Conservation (phyloP, 2,888 invertebrate species). For the Cephus spinipes region DNA sequence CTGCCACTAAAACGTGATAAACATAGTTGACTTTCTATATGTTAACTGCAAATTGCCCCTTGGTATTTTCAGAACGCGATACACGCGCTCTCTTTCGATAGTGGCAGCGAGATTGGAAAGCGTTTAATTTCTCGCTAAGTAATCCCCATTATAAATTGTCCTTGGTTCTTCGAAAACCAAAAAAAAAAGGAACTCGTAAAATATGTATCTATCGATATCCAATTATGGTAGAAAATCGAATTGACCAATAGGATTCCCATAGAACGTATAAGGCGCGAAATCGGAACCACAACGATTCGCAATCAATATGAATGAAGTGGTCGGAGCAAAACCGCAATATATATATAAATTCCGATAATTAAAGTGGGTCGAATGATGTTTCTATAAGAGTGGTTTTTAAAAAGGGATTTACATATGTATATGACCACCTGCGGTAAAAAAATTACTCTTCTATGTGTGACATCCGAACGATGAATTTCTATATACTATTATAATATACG, state of each 20-base stretch:
- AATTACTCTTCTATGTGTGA: background rate
- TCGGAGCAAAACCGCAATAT: background rate
- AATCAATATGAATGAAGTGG: background rate
- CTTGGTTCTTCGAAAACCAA: background rate
- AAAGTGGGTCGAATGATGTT: background rate
- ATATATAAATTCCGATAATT: background rate
- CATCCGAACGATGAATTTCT: background rate
- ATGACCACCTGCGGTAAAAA: background rate
- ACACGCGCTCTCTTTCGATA: background rate
- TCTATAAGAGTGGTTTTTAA: background rate
- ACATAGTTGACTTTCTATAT: background rate
- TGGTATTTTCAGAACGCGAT: background rate
- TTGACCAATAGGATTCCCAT: background rate
- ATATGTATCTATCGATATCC: background rate
- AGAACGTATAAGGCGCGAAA: background rate
- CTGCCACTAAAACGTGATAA: background rate
- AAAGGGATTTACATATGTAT: background rate
- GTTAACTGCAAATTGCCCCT: background rate
- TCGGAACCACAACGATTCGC: background rate
- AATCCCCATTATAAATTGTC: background rate
- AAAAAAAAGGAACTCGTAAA: background rate
- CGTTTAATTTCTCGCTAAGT: background rate
- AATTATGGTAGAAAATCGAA: background rate
- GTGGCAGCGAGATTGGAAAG: background rate
- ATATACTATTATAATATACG: background rate